phyloP scores from a whole-genome alignment of 2,888 invertebrate genomes.

The Leptinotarsa peninsularis region DNA sequence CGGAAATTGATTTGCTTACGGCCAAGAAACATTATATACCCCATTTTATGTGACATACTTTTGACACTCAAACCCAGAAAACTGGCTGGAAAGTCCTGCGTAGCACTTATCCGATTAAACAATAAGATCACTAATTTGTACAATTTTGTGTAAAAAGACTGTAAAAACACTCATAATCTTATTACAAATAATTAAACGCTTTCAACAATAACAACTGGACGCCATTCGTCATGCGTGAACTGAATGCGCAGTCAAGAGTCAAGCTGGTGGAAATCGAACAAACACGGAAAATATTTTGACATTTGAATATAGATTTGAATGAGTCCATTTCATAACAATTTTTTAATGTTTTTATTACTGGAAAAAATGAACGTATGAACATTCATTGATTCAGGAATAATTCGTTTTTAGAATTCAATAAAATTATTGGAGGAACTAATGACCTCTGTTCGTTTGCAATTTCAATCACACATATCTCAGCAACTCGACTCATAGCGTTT shows the following conservation, averaged over 20 bases:
- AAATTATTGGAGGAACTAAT: no score
- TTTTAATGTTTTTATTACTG: no score
- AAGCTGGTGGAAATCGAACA: constrained; percentile 51
- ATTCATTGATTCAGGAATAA: no score
- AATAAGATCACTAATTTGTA: constrained; percentile 60
- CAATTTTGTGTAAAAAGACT: constrained; percentile 72
- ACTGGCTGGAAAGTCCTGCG: constrained; percentile 52
- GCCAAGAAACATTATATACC: constrained; percentile 71
- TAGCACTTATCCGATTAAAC: constrained; percentile 54
- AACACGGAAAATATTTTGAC: constrained; percentile 52
- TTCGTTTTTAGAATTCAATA: no score
- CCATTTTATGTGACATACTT: constrained; percentile 81
- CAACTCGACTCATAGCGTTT: no score
- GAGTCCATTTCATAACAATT: not conserved
- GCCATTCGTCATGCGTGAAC: constrained; percentile 96
- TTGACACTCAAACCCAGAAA: constrained; percentile 70
- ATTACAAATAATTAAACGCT: constrained; percentile 82
- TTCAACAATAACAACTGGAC: constrained; percentile 99
- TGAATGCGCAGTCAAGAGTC: constrained; percentile 64
- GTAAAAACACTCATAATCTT: constrained; percentile 77
- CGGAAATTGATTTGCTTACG: constrained; percentile 67
- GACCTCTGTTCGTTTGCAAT: no score
- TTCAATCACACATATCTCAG: no score
- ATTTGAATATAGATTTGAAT: constrained; percentile 11
- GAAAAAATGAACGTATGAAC: no score